These are phyloP conservation scores for Baronia brevicornis DNA, from an alignment of 2,888 invertebrate species.

Conservation along the genomic window DNA sequence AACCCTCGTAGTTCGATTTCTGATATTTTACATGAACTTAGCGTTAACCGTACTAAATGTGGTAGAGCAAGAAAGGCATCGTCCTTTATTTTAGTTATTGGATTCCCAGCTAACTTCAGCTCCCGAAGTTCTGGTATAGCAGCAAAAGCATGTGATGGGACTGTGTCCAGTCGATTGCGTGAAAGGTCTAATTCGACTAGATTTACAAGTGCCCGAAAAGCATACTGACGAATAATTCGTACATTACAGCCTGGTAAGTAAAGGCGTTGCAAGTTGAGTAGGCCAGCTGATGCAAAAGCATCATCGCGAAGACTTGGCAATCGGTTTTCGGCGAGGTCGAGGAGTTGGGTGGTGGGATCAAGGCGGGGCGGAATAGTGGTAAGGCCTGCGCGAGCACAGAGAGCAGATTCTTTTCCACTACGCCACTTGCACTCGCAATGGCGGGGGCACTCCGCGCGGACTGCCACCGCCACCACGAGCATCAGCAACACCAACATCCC, in stretches of 20 bases:
- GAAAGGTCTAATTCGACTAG: slow-evolving; percentile 88
- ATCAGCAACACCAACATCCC: slow-evolving; percentile 77
- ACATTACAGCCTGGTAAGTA: slow-evolving; percentile 83
- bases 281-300: slow-evolving; percentile 83
- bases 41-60: slow-evolving; percentile 82
- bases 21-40: slow-evolving; percentile 82
- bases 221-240: slow-evolving; percentile 80
- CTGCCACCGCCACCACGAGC: slow-evolving; percentile 63
- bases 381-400: slow-evolving; percentile 85
- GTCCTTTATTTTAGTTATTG: slow-evolving; percentile 80
- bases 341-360: slow-evolving; percentile 85
- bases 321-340: slow-evolving; percentile 85
- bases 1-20: slow-evolving; percentile 83
- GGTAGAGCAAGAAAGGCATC: slow-evolving; percentile 81
- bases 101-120: slow-evolving; percentile 83
- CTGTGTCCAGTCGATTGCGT: slow-evolving; percentile 78
- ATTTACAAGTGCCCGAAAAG: slow-evolving; percentile 86
- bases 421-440: slow-evolving; percentile 93
- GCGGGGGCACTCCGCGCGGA: slow-evolving; percentile 81
- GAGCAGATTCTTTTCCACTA: slow-evolving; percentile 88
- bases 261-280: slow-evolving; percentile 87
- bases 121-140: slow-evolving; percentile 84
- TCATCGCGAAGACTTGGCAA: slow-evolving; percentile 80
- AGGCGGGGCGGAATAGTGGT: slow-evolving; percentile 83
- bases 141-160: slow-evolving; percentile 84